Conservation (phyloP, 2,888 invertebrate species). For the Athripsodes cinereus region DNA sequence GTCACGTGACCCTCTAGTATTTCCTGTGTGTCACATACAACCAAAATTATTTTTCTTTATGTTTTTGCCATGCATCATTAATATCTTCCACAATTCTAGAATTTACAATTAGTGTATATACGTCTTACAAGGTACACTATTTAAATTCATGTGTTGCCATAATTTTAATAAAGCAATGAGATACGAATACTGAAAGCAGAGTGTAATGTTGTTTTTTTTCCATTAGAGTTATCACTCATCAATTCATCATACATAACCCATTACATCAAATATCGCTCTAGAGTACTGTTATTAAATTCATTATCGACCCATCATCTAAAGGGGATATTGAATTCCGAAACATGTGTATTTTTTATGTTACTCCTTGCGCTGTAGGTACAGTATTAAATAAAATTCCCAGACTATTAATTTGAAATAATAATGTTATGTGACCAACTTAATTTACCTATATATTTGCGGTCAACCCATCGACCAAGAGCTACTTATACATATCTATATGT, state of each 20-base stretch:
- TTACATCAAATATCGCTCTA: too few relatives aligned
- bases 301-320: background rate
- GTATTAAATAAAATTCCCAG: background rate
- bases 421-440: too few relatives aligned
- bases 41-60: background rate
- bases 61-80: background rate
- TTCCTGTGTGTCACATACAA: conserved; percentile 7
- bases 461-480: background rate
- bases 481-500: background rate
- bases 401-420: background rate
- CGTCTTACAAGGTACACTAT: too few relatives aligned
- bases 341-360: background rate
- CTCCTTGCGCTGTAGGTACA: too few relatives aligned
- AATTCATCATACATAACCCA: too few relatives aligned
- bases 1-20: conserved; percentile 15
- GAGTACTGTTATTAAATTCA: too few relatives aligned
- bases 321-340: background rate
- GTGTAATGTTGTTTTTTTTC: too few relatives aligned
- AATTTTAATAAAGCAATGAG: too few relatives aligned
- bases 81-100: background rate
- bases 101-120: too few relatives aligned
- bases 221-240: too few relatives aligned
- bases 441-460: background rate
- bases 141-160: too few relatives aligned
- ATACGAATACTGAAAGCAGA: too few relatives aligned